phyloP scores from a whole-genome alignment of 2,797 vertebrate genomes.

The Alcedo quadribrachys region DNA sequence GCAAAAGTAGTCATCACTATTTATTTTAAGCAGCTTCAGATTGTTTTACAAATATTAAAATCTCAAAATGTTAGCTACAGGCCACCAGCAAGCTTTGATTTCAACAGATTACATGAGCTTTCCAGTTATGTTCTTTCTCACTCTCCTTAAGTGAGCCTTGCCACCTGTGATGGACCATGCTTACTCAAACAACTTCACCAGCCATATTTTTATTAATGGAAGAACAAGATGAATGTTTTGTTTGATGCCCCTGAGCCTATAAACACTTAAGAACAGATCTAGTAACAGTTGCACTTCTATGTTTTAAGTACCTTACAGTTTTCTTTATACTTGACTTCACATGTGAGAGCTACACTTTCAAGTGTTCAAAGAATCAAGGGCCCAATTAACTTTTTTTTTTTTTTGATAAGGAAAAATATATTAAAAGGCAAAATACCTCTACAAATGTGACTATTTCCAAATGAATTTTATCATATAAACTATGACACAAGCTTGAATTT shows the following conservation, averaged over 20 bases:
- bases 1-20: constrained; percentile 36
- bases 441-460: constrained; percentile 3
- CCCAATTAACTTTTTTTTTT: neutral
- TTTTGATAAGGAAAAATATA: neutral
- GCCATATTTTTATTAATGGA: neutral
- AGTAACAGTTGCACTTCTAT: neutral
- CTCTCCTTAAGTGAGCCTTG: neutral
- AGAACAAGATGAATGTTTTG: neutral
- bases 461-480: constrained; percentile 34
- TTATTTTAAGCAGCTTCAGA: constrained; percentile 72
- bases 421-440: constrained; percentile 25
- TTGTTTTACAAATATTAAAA: constrained; percentile 41
- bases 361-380: neutral
- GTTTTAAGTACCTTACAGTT: neutral
- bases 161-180: neutral
- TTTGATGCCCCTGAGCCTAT: neutral
- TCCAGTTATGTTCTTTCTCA: constrained; percentile 22
- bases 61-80: constrained; percentile 61
- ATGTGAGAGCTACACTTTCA: neutral
- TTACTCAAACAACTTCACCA: constrained; percentile 63
- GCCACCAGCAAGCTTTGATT: constrained; percentile 68
- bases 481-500: constrained; percentile 37
- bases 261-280: neutral
- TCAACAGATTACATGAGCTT: constrained; percentile 40
- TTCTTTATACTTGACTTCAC: neutral